Evolutionary conservation across 2,888 invertebrate species (phyloP).

Genomic region (Tipula unca): DNA sequence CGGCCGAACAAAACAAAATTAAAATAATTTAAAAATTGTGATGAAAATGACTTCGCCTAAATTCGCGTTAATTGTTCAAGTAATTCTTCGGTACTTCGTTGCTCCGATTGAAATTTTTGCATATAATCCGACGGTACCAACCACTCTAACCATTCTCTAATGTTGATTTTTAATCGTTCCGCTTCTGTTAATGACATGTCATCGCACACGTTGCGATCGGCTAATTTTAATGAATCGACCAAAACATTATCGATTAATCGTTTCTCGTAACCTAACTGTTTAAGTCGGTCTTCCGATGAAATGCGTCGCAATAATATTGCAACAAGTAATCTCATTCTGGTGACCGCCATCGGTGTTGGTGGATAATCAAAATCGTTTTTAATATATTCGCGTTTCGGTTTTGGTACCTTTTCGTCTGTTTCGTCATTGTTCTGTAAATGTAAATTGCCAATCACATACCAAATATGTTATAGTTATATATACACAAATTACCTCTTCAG

Average conservation of each 20-base stretch:
- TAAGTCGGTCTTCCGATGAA: slow-evolving; percentile 67
- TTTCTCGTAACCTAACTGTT: slow-evolving; percentile 66
- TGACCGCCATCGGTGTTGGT: slow-evolving; percentile 53
- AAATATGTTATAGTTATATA: not conserved
- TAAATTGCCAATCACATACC: not conserved
- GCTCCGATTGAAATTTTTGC: slow-evolving; percentile 63
- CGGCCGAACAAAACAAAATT: not conserved
- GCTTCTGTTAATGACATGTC: slow-evolving; percentile 49
- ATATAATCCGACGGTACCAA: slow-evolving; percentile 72
- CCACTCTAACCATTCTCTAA: slow-evolving; percentile 68
- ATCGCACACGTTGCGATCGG: slow-evolving; percentile 58
- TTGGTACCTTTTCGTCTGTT: not conserved
- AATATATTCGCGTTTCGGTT: slow-evolving; percentile 29
- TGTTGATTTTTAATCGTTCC: slow-evolving; percentile 61
- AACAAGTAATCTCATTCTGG: slow-evolving; percentile 67
- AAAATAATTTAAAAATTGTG: not conserved
- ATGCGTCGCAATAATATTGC: slow-evolving; percentile 76
- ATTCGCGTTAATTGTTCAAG: slow-evolving; percentile 58
- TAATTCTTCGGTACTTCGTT: slow-evolving; percentile 68
- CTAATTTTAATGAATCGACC: slow-evolving; percentile 65
- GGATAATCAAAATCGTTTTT: slow-evolving; percentile 34
- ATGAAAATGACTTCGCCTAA: not conserved
- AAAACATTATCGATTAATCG: slow-evolving; percentile 72
- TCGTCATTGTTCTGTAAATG: not conserved
- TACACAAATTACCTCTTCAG: not conserved